These are phyloP conservation scores for Prionace glauca DNA, from an alignment of 2,797 vertebrate species.

Conservation along the genomic window DNA sequence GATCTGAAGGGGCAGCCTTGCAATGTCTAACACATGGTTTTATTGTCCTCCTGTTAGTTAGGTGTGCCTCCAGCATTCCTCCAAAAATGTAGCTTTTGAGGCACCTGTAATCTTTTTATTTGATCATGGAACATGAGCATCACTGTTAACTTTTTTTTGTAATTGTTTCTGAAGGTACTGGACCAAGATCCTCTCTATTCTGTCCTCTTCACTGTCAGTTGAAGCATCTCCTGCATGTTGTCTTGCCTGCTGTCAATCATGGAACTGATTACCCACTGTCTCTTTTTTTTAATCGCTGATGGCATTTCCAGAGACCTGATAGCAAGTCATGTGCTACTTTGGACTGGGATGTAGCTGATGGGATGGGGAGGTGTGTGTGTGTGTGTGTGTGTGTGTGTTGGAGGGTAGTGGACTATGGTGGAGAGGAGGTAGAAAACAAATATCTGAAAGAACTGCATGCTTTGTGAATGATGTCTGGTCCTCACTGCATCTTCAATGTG, in stretches of 20 bases:
- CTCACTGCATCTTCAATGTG: not conserved
- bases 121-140: too few relatives aligned
- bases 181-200: not conserved
- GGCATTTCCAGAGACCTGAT: not conserved
- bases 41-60: not conserved
- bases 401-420: not conserved
- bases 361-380: too few relatives aligned
- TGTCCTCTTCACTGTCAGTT: not conserved
- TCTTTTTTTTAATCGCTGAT: not conserved
- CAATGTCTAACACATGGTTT: not conserved
- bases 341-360: not conserved
- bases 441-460: not conserved
- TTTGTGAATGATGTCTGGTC: not conserved
- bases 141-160: not conserved
- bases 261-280: not conserved
- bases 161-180: not conserved
- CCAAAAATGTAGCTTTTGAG: not conserved
- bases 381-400: too few relatives aligned
- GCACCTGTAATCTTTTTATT: too few relatives aligned
- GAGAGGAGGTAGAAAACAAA: not conserved
- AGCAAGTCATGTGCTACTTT: not conserved
- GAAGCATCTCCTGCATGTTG: not conserved
- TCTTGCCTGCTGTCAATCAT: not conserved
- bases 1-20: not conserved
- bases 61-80: not conserved